Percentiles rank a stretch among this genome's conserved stretches.
Evolutionary conservation across 2,888 invertebrate genomes (phyloP).

Genomic region (Podabrus alpinus): DNA sequence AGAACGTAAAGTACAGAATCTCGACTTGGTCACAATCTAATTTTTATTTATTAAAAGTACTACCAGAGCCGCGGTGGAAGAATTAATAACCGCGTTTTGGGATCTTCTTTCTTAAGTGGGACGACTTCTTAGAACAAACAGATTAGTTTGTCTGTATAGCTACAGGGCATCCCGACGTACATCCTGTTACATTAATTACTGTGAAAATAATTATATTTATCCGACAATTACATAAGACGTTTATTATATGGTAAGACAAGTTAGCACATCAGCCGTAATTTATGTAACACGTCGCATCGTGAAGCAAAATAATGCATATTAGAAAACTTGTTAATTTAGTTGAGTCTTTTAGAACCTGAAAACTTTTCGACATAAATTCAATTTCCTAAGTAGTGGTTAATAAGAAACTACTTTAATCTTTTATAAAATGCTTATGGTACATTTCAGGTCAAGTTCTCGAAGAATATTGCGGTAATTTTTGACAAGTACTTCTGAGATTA

Average conservation of each 20-base stretch:
- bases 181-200: neutral
- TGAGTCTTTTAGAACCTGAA: neutral
- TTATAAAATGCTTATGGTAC: neutral
- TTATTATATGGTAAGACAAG: neutral
- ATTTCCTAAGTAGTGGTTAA: neutral
- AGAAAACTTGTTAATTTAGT: neutral
- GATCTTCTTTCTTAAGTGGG: neutral
- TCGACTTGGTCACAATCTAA: too few relatives aligned
- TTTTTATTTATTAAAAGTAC: too few relatives aligned
- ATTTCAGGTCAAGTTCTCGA: neutral
- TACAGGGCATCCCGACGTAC: neutral
- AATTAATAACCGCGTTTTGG: neutral
- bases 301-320: neutral
- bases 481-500: neutral
- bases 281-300: neutral
- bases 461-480: neutral
- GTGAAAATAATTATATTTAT: neutral
- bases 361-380: neutral
- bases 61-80: neutral
- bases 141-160: neutral
- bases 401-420: neutral
- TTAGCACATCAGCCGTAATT: neutral
- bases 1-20: too few relatives aligned
- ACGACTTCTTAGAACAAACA: neutral
- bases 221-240: neutral